These are phyloP conservation scores for Orientallactaga sibirica DNA, from an alignment of 2,797 vertebrate species.

Conservation along the genomic window DNA sequence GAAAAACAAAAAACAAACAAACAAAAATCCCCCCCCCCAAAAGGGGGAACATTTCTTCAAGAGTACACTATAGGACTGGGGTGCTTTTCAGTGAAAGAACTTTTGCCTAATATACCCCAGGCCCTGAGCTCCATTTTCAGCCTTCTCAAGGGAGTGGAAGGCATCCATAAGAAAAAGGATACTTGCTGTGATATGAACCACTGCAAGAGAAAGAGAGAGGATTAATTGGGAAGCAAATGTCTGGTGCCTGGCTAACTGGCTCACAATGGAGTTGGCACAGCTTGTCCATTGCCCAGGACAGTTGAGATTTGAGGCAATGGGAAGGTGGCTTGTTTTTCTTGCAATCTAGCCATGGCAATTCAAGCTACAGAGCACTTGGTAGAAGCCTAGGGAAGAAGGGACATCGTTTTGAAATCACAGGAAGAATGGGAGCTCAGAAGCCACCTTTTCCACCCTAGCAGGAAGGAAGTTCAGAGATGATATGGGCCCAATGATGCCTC, in stretches of 20 bases:
- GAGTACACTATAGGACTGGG: neutral
- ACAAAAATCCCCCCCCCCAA: too few species aligned
- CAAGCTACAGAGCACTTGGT: neutral
- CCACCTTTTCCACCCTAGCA: neutral
- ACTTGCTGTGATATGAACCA: constrained; percentile 92
- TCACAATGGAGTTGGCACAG: neutral
- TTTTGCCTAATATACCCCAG: neutral
- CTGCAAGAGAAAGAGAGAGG: constrained; percentile 86
- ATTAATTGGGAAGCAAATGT: constrained; percentile 42
- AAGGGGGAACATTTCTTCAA: constrained; percentile 1
- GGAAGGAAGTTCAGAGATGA: neutral
- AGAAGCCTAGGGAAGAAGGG: neutral
- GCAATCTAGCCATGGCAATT: neutral
- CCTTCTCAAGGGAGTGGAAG: too few species aligned
- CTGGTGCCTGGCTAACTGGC: neutral
- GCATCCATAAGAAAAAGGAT: constrained; percentile 87
- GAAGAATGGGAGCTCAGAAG: neutral
- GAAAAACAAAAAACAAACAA: too few species aligned
- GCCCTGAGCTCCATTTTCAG: neutral
- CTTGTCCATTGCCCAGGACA: neutral
- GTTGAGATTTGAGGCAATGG: neutral
- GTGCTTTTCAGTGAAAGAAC: neutral
- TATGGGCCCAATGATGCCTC: neutral
- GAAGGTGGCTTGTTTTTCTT: neutral
- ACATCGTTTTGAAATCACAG: neutral